phyloP scores from a whole-genome alignment of 2,797 vertebrate species.

The Gadopsis marmoratus region DNA sequence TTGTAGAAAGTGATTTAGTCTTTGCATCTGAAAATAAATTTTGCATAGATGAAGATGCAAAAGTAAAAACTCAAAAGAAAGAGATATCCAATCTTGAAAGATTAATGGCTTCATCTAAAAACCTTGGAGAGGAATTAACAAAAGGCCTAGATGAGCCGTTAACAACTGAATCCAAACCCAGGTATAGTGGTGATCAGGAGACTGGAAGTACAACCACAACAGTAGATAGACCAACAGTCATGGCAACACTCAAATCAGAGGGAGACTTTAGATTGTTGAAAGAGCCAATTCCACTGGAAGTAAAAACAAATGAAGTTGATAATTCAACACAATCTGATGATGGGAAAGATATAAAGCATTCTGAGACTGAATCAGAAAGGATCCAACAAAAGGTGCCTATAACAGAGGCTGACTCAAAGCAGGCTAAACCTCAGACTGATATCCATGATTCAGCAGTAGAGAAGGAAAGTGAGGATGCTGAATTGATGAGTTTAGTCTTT shows the following conservation, averaged over 20 bases:
- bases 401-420: neutral
- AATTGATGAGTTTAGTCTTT: conserved; percentile 82
- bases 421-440: conserved; percentile 11
- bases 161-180: conserved; percentile 26
- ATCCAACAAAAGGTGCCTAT: neutral
- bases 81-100: conserved; percentile 29
- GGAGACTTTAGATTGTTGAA: neutral
- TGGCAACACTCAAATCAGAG: conserved; percentile 15
- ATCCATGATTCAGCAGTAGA: conserved; percentile 32
- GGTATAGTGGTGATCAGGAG: conserved; percentile 10
- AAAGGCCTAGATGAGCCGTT: conserved; percentile 5
- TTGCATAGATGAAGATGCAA: neutral
- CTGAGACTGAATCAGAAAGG: conserved; percentile 22
- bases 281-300: neutral
- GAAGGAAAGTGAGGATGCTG: conserved; percentile 73
- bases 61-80: conserved; percentile 41
- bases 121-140: conserved; percentile 4
- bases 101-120: conserved; percentile 17
- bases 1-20: conserved; percentile 10
- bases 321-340: conserved; percentile 9
- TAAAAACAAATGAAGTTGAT: conserved; percentile 21
- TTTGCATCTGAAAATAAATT: conserved; percentile 21
- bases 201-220: conserved; percentile 4
- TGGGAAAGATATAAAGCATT: neutral
- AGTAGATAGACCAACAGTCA: conserved; percentile 9